phyloP scores from a whole-genome alignment of 2,797 vertebrate genomes.

The Rhinella marina region DNA sequence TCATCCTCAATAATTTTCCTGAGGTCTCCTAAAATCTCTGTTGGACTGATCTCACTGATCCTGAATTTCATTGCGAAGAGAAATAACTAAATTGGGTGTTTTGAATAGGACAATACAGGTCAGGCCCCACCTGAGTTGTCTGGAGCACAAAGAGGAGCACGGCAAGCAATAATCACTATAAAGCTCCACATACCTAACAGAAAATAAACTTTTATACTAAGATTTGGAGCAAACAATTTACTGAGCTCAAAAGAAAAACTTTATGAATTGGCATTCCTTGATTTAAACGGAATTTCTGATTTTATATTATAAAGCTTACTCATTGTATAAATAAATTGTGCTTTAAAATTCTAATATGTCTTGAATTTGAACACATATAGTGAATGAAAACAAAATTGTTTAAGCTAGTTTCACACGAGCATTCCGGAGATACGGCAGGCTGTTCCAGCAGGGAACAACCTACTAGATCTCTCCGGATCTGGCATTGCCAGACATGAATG shows the following conservation, averaged over 20 bases:
- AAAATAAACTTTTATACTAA: not conserved
- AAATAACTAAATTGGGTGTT: slow-evolving; percentile 1
- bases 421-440: no score
- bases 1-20: not conserved
- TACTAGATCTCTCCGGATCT: no score
- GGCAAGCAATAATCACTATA: not conserved
- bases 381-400: no score
- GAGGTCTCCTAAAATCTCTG: not conserved
- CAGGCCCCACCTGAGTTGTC: slow-evolving; percentile 3
- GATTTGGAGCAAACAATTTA: not conserved
- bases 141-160: not conserved
- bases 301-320: no score
- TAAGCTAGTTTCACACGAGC: no score
- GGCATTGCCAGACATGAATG: no score
- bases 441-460: no score
- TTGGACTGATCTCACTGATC: not conserved
- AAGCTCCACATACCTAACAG: not conserved
- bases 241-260: not conserved
- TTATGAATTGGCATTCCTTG: no score
- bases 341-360: no score
- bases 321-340: not conserved
- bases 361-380: no score
- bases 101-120: not conserved
- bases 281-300: not conserved
- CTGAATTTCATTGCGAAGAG: not conserved